Base-by-base conservation (phyloP, 2,888 invertebrate genomes). In the Parnassius mnemosyne region DNA sequence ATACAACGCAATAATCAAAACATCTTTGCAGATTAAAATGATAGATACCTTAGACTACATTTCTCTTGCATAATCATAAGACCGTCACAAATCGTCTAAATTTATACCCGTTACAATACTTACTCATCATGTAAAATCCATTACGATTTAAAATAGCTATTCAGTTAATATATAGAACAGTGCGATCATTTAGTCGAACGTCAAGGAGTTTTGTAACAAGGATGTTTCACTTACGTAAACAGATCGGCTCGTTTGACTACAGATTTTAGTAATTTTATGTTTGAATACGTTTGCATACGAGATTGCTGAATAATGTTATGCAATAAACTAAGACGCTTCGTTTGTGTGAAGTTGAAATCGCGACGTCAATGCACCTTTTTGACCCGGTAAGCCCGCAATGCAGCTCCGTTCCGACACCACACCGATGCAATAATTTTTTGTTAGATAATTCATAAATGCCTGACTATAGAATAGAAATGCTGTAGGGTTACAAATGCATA, bases 371-470 rank as follows among this genome's bases (percentile, higher is more conserved):
- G 85, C 84, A 85, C 84, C 83, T 81, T 81, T 60, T 75, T 78
- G 81, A 82, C 80, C 82, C 77, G 72, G 69, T 74, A 75, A 71
- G 78, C 69, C 84, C 85, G 88, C 89, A 89, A 76, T 89, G 88
- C 87, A 85, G 83, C 70, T 77, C 72, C 76, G 72, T 68, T 74
- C 78, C 74, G 73, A 81, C 85, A 85, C 85, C 83, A 85, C 83
- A 77, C 81, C 81, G 74, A 73, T 76, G 67, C 67, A 63, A 12
- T 49, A 13, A 49, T 62, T 60, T 70, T 68, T 71, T 71, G 69
- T 66, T 66, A 70, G 34, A 71, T 70, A 80, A 69, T 77, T 75
- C 74, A 80, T 65, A 64, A 61, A 44, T 11, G 34, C 7, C 12
- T 13, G 34, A 34, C 34, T 34, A 34, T 34, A 20, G 20, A 3